Percentiles rank a stretch among this genome's conserved stretches.
phyloP scores from a whole-genome alignment of 2,113 vertebrate genomes.

The Myotis lucifugus region DNA sequence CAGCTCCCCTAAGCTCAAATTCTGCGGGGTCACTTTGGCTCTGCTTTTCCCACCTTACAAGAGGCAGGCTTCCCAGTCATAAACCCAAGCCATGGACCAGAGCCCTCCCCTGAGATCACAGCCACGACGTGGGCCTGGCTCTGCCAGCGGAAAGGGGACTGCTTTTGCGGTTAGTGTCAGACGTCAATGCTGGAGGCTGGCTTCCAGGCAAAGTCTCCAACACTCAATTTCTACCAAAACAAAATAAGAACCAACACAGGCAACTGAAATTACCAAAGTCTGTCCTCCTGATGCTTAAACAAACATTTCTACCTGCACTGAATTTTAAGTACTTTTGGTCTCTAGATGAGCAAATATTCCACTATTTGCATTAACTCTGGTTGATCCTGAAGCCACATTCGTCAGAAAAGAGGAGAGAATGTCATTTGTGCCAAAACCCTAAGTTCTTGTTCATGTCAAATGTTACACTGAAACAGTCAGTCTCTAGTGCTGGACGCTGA shows the following conservation, averaged over 20 bases:
- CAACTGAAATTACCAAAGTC: slow-evolving; percentile 51
- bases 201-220: slow-evolving; percentile 64
- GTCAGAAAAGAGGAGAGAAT: slow-evolving; percentile 35
- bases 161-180: slow-evolving; percentile 53
- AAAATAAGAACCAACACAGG: slow-evolving; percentile 64
- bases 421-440: slow-evolving; percentile 1
- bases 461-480: not conserved
- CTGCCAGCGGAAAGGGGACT: not conserved
- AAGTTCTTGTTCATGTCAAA: not conserved
- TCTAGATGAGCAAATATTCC: slow-evolving; percentile 47
- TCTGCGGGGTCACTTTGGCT: slow-evolving; percentile 32
- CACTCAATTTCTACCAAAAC: slow-evolving; percentile 56
- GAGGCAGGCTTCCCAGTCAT: slow-evolving; percentile 30
- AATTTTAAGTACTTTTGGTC: slow-evolving; percentile 60
- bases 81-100: not conserved
- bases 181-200: slow-evolving; percentile 67
- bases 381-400: slow-evolving; percentile 48
- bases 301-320: slow-evolving; percentile 59
- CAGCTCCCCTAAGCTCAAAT: not conserved
- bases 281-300: slow-evolving; percentile 16
- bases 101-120: slow-evolving; percentile 72
- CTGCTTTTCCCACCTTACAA: not conserved
- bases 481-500: not conserved
- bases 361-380: slow-evolving; percentile 32
- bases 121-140: not conserved